A percentile compares a stretch with the other conserved stretches of the same genome.
phyloP scores from a whole-genome alignment of 2,113 vertebrate genomes.

The Corvus hawaiiensis region DNA sequence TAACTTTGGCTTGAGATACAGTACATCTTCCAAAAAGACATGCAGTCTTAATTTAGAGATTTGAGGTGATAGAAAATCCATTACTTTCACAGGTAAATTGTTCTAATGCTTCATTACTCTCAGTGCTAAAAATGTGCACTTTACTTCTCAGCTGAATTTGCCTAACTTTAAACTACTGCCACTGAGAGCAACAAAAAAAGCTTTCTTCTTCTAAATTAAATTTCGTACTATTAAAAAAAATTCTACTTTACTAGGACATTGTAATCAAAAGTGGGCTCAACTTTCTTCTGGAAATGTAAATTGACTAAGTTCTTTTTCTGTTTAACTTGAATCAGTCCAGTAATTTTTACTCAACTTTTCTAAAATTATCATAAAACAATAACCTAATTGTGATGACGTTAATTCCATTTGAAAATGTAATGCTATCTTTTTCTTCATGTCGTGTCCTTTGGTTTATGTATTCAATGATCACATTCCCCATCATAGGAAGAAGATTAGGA shows the following conservation, averaged over 20 bases:
- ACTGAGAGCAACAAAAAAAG: not conserved
- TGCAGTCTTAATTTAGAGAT: constrained; percentile 16
- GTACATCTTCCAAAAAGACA: not conserved
- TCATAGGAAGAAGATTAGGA: not conserved
- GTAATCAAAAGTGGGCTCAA: not conserved
- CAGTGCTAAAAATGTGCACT: not conserved
- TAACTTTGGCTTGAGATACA: not conserved
- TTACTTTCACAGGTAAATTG: constrained; percentile 27
- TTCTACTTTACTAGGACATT: not conserved
- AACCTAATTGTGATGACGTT: not conserved
- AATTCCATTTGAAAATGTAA: not conserved
- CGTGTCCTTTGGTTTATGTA: not conserved
- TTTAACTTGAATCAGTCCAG: not conserved
- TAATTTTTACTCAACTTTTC: not conserved
- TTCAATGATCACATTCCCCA: not conserved
- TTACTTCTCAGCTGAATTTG: not conserved
- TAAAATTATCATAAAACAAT: not conserved
- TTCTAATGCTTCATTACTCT: constrained; percentile 23
- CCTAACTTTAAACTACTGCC: not conserved
- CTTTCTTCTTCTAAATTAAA: not conserved
- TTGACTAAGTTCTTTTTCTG: not conserved
- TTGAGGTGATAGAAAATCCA: not conserved
- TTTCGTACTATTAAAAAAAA: not conserved
- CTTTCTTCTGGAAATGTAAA: not conserved
- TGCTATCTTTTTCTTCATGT: not conserved